Evolutionary conservation across 2,888 invertebrate species (phyloP).

Genomic region (Agrochola litura): DNA sequence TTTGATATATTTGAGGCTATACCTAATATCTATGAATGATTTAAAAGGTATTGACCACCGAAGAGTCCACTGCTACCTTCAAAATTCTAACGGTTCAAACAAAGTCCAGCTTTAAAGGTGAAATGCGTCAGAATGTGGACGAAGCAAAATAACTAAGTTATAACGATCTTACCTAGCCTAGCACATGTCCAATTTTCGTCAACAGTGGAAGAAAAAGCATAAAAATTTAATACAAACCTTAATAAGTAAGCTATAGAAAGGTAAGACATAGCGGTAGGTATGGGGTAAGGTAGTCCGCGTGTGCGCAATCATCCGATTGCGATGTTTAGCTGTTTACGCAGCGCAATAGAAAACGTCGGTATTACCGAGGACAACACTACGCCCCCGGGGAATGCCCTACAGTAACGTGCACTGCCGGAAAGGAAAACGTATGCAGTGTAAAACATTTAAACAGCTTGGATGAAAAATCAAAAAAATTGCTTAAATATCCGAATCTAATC

Average conservation of each 20-base stretch:
- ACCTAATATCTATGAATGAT: background rate
- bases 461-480: background rate
- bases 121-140: background rate
- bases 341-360: conserved; percentile 70
- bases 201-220: background rate
- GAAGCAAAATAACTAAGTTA: background rate
- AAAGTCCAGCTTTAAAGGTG: background rate
- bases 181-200: background rate
- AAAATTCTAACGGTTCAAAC: background rate
- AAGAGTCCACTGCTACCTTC: background rate
- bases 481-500: background rate
- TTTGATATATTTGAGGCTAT: too few relatives aligned
- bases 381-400: conserved; percentile 39
- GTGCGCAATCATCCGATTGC: conserved; percentile 66
- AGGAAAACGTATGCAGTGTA: background rate
- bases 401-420: conserved; percentile 36
- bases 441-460: background rate
- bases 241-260: conserved; percentile 10
- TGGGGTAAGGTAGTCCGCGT: conserved; percentile 4
- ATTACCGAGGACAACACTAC: conserved; percentile 58
- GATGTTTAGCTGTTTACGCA: conserved; percentile 71
- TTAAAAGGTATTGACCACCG: background rate
- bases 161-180: background rate
- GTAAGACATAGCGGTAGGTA: conserved; percentile 1
- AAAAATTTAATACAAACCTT: background rate